These are phyloP conservation scores for Frankliniella fusca DNA, from an alignment of 2,888 invertebrate species.

Conservation along the genomic window DNA sequence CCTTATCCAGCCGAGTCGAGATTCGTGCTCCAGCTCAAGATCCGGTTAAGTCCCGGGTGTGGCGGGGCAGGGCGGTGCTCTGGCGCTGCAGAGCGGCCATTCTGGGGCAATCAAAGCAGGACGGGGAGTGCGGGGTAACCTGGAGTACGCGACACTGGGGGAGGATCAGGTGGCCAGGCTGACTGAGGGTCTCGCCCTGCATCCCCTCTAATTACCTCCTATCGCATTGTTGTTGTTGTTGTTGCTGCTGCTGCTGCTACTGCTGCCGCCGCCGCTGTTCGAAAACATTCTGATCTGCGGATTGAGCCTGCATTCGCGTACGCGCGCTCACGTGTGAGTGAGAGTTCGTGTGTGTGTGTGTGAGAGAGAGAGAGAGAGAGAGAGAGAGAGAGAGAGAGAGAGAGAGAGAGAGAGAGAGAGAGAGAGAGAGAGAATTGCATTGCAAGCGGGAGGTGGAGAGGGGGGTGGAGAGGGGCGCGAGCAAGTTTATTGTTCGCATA, in stretches of 20 bases:
- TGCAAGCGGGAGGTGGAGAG: background rate
- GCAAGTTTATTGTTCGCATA: constrained; percentile 13
- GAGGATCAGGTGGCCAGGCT: background rate
- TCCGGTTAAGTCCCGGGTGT: background rate
- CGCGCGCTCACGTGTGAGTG: too few species aligned
- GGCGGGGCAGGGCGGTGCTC: background rate
- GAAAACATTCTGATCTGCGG: background rate
- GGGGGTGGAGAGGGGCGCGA: background rate
- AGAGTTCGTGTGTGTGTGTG: too few species aligned
- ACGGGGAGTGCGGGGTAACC: background rate
- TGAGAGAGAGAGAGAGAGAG: too few species aligned
- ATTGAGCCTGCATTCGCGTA: too few species aligned
- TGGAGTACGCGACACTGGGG: background rate
- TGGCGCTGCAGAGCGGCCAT: background rate
- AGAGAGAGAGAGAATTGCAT: too few species aligned
- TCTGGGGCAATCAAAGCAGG: background rate
- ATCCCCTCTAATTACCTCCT: background rate
- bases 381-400: too few species aligned
- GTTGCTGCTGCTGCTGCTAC: background rate
- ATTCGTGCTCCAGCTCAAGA: background rate
- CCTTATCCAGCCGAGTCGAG: too few species aligned
- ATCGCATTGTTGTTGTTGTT: constrained; percentile 2
- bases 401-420: too few species aligned
- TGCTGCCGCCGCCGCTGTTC: background rate
- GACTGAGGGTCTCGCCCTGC: background rate